A percentile compares a stretch with the other conserved stretches of the same genome.
phyloP scores from a whole-genome alignment of 2,797 vertebrate genomes.

The Propithecus deckenii region DNA sequence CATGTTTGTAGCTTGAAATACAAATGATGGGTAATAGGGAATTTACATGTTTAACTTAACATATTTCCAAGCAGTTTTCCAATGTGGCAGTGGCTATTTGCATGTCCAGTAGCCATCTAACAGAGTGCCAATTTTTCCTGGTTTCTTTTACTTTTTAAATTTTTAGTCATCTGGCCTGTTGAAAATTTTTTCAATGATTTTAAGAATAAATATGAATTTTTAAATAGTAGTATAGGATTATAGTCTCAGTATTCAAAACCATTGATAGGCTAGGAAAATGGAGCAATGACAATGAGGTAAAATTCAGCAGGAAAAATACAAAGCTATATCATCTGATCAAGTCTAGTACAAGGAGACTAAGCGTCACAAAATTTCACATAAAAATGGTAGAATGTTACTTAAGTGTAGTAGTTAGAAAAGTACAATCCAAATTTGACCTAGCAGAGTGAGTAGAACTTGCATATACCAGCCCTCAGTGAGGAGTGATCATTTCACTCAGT shows the following conservation, averaged over 20 bases:
- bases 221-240: neutral
- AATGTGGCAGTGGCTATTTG: neutral
- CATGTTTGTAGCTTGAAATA: constrained; percentile 31
- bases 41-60: constrained; percentile 14
- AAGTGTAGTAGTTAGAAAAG: neutral
- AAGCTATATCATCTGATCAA: constrained; percentile 4
- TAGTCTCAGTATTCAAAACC: neutral
- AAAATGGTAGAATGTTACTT: neutral
- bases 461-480: neutral
- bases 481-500: neutral
- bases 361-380: neutral
- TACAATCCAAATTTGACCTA: neutral
- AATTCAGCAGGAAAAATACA: constrained; percentile 1
- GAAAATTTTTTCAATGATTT: constrained; percentile 11
- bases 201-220: neutral
- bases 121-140: neutral
- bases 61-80: neutral
- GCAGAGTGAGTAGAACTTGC: neutral
- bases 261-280: neutral
- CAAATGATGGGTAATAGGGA: neutral
- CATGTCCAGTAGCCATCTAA: neutral
- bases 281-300: neutral
- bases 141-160: neutral
- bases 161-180: neutral
- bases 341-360: neutral